A percentile compares a stretch with the other conserved stretches of the same genome.
phyloP scores from a whole-genome alignment of 2,113 vertebrate species.

The Tonatia bakeri region DNA sequence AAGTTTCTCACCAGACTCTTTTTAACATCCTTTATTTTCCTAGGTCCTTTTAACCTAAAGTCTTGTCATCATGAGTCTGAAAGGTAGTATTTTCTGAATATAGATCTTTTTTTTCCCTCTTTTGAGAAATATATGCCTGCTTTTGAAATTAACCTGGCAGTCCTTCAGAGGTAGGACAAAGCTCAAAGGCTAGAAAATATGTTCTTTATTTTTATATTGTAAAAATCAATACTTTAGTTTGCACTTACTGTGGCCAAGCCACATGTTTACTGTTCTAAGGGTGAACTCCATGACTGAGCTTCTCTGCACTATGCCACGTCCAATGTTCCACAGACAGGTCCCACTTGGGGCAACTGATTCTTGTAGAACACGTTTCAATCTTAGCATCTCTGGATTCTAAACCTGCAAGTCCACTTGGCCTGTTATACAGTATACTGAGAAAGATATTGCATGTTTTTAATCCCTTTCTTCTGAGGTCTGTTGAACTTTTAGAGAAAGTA shows the following conservation, averaged over 20 bases:
- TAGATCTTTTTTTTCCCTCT: neutral
- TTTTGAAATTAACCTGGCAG: neutral
- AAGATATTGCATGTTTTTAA: neutral
- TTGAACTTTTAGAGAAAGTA: constrained; percentile 14
- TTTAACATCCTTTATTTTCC: constrained; percentile 17
- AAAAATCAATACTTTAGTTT: neutral
- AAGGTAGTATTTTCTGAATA: constrained; percentile 8
- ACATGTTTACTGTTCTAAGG: neutral
- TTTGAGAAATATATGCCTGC: neutral
- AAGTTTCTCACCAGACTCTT: neutral
- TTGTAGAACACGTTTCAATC: neutral
- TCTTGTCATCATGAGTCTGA: neutral
- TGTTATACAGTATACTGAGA: neutral
- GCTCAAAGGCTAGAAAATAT: neutral
- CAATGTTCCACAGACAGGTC: neutral
- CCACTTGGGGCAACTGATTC: neutral
- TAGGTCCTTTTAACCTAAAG: neutral
- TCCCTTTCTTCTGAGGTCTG: neutral
- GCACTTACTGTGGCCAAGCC: neutral
- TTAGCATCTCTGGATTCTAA: neutral
- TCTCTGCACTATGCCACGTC: neutral
- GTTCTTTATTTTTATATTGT: neutral
- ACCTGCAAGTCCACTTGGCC: neutral
- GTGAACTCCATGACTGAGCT: neutral
- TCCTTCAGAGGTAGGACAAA: neutral